Evolutionary conservation across 2,888 invertebrate genomes (phyloP), one percentile per base, ranked within the genome.

Genomic region (Parascotia fuliginaria): DNA sequence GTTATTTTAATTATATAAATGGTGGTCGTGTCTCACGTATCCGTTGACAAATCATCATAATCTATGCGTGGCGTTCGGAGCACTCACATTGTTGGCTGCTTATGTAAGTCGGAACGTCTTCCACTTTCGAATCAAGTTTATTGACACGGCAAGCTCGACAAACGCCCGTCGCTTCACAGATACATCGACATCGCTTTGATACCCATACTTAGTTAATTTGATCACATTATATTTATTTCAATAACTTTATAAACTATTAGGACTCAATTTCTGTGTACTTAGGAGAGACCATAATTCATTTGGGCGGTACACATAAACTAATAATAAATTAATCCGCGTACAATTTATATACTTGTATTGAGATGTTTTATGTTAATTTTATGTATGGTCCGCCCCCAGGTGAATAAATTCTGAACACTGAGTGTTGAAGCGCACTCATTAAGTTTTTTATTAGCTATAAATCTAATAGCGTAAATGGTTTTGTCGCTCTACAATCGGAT

Each of bases 71-170:
- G 65, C 67, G 73, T 76, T 73, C 70, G 66, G 72, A 57, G 67
- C 67, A 75, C 77, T 82, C 85, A 87, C 89, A 91, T 90, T 90
- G 90, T 89, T 89, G 85, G 79, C 72, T 77, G 88, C 88, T 92
- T 92, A 91, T 91, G 87, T 92, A 92, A 92, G 91, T 72, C 81
- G 86, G 84, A 88, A 82, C 91, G 87, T 92, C 92, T 91, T 91
- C 92, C 81, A 91, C 92, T 92, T 92, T 92, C 92, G 90, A 92
- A 92, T 90, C 88, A 90, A 89, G 92, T 92, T 92, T 92, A 92
- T 92, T 91, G 92, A 92, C 92, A 90, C 89, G 89, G 82, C 87
- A 85, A 85, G 86, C 85, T 85, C 89, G 89, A 89, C 89, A 89
- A 89, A 89, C 82, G 86, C 82, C 79, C 77, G 77, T 71, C 77